These are phyloP conservation scores for Aldrovandia affinis DNA, from an alignment of 2,797 vertebrate species.

Conservation along the genomic window DNA sequence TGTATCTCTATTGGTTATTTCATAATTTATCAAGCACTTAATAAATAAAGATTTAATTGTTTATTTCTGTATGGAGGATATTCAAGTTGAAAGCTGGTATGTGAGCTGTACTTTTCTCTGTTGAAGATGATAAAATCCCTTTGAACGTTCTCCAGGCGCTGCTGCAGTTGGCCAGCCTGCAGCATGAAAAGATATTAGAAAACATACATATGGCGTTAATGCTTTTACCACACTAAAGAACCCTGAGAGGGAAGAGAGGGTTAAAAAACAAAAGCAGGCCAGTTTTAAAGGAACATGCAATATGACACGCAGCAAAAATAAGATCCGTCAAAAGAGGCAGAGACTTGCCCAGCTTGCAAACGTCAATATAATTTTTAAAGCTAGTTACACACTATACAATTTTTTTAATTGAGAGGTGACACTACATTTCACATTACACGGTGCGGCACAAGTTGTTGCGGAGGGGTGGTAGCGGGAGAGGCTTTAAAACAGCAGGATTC, in stretches of 20 bases:
- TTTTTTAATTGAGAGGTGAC: background rate
- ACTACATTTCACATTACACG: background rate
- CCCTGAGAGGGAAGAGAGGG: background rate
- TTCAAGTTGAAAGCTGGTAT: background rate
- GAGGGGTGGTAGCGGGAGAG: background rate
- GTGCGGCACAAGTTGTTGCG: background rate
- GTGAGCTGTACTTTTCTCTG: conserved; percentile 88
- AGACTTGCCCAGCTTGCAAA: background rate
- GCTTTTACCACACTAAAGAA: background rate
- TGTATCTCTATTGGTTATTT: background rate
- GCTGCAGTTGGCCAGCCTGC: conserved; percentile 86
- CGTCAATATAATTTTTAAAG: background rate
- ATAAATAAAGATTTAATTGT: background rate
- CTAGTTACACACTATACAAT: background rate
- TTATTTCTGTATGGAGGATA: background rate
- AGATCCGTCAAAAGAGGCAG: background rate
- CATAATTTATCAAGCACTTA: too few species aligned
- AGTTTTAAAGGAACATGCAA: background rate
- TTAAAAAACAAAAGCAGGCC: background rate
- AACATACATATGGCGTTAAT: background rate
- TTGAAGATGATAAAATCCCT: conserved; percentile 98
- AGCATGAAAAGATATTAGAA: conserved; percentile 14
- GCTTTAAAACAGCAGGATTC: background rate
- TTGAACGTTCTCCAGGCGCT: conserved; percentile 88
- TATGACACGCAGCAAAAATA: background rate